phyloP scores from a whole-genome alignment of 2,888 invertebrate genomes.

The Drosophila conformis region DNA sequence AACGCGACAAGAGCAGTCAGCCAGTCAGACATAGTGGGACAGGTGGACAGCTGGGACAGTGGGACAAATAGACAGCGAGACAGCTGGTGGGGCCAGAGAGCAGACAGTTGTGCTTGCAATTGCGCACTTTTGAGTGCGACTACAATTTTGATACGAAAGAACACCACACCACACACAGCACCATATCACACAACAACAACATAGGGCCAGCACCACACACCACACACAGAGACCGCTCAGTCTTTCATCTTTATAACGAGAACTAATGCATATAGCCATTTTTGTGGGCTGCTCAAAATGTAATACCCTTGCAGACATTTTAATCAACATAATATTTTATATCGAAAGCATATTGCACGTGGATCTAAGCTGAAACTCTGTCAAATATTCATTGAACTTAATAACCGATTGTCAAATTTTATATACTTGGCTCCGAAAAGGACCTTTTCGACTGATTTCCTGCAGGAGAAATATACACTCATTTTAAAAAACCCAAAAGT shows the following conservation, averaged over 20 bases:
- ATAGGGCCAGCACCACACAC: constrained; percentile 19
- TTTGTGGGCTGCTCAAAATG: background rate
- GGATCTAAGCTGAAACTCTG: background rate
- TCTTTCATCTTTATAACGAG: constrained; percentile 45
- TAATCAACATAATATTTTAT: background rate
- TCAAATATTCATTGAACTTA: background rate
- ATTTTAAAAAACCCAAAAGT: no score
- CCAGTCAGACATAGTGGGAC: constrained; percentile 43
- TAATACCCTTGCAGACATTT: constrained; percentile 7
- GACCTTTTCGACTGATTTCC: background rate
- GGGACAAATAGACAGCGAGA: constrained; percentile 40
- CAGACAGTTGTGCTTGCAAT: constrained; percentile 75
- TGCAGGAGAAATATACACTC: background rate
- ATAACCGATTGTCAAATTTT: background rate
- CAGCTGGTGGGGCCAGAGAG: constrained; percentile 48
- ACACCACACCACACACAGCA: constrained; percentile 27
- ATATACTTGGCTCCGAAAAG: background rate
- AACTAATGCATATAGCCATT: background rate
- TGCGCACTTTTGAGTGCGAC: constrained; percentile 75
- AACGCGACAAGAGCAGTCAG: constrained; percentile 66
- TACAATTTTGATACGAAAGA: constrained; percentile 61
- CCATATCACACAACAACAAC: constrained; percentile 5
- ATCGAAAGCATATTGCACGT: background rate
- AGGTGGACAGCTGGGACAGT: constrained; percentile 51
- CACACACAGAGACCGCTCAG: constrained; percentile 50